Conservation (phyloP, 2,797 vertebrate species). For the Tragopan temminckii region DNA sequence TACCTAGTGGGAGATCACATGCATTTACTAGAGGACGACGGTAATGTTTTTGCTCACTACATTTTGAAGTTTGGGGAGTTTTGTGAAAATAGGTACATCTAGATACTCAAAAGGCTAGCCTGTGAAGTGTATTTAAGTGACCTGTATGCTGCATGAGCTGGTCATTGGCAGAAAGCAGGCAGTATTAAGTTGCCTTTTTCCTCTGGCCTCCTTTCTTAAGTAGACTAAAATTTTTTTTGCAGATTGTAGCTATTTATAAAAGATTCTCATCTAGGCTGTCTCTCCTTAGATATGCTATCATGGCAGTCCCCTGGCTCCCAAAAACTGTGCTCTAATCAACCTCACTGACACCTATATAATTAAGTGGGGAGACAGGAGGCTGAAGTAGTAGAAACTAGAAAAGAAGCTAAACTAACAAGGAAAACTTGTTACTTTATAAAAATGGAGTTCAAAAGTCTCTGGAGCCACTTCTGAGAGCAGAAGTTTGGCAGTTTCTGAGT, state of each 20-base stretch:
- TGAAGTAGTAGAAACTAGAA: background rate
- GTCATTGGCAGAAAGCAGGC: background rate
- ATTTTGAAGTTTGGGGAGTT: background rate
- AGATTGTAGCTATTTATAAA: slow-evolving; percentile 59
- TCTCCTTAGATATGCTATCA: slow-evolving; percentile 36
- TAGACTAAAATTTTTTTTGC: background rate
- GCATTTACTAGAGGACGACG: background rate
- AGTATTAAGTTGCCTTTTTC: background rate
- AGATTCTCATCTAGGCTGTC: slow-evolving; percentile 32
- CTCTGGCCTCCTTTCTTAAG: slow-evolving; percentile 53
- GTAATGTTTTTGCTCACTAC: background rate
- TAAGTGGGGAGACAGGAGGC: slow-evolving; percentile 38
- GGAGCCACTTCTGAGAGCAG: background rate
- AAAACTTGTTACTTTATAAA: background rate
- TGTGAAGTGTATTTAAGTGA: background rate
- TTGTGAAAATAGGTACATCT: background rate
- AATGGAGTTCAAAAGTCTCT: slow-evolving; percentile 20
- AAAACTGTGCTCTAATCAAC: slow-evolving; percentile 63
- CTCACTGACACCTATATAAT: slow-evolving; percentile 65
- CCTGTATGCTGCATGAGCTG: fast-evolving
- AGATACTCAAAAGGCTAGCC: background rate
- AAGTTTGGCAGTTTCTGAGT: background rate
- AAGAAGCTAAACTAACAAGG: slow-evolving; percentile 20
- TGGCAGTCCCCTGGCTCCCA: slow-evolving; percentile 37
- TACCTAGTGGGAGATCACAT: background rate